Conservation (phyloP, 1,140 invertebrate genomes). For the Zaprionus tsacasi region DNA sequence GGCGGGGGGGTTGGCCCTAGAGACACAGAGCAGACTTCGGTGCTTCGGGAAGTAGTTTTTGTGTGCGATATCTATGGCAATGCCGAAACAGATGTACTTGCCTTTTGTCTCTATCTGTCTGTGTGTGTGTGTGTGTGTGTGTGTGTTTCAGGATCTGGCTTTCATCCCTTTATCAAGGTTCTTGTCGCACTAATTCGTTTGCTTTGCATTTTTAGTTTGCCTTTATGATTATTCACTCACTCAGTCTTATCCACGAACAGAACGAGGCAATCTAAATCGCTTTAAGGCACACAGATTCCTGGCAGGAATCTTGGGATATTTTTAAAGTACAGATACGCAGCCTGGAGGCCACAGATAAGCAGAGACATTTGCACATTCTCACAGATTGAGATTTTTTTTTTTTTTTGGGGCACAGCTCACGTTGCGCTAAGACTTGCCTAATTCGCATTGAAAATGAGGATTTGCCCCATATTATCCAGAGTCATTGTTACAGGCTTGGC, state of each 20-base stretch:
- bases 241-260: background rate
- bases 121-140: background rate
- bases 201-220: constrained; percentile 22
- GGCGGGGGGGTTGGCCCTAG: background rate
- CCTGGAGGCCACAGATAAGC: background rate
- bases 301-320: constrained; percentile 24
- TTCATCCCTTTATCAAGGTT: constrained; percentile 9
- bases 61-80: background rate
- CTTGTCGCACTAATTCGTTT: constrained; percentile 7
- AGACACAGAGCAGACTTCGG: background rate
- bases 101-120: background rate
- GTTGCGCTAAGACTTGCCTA: constrained; percentile 26
- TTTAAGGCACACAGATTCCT: constrained; percentile 1
- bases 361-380: constrained; percentile 38
- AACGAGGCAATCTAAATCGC: background rate
- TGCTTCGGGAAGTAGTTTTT: background rate
- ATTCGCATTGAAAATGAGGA: constrained; percentile 53
- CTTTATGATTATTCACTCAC: constrained; percentile 3
- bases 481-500: constrained; percentile 33
- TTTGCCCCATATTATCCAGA: constrained; percentile 31
- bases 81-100: background rate
- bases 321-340: constrained; percentile 9
- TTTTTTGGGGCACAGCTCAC: constrained; percentile 11
- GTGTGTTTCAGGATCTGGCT: background rate
- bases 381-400: constrained; percentile 19